phyloP scores from a whole-genome alignment of 1,140 invertebrate species.

The Metopolophium dirhodum region DNA sequence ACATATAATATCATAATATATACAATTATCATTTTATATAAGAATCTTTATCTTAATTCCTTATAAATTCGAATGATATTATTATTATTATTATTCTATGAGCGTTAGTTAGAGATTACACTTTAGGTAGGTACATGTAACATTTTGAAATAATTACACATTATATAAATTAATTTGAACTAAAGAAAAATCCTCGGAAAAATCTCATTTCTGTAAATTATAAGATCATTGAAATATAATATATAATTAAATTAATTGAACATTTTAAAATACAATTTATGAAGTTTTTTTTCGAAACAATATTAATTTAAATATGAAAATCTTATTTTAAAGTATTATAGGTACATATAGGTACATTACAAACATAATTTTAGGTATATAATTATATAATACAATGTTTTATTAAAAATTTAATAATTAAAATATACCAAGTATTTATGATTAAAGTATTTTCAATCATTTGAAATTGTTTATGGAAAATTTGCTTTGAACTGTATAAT shows the following conservation, averaged over 20 bases:
- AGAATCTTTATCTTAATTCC: not conserved
- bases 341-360: not conserved
- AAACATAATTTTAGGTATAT: too few relatives aligned
- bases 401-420: constrained; percentile 9
- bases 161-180: not conserved
- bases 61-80: not conserved
- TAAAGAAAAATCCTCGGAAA: too few relatives aligned
- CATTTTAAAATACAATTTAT: not conserved
- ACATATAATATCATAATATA: too few relatives aligned
- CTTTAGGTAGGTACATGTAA: not conserved
- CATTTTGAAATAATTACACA: not conserved
- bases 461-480: not conserved
- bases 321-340: not conserved
- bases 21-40: too few relatives aligned
- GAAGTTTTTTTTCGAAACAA: not conserved
- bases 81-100: not conserved
- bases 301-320: not conserved
- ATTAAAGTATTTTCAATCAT: not conserved
- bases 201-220: not conserved
- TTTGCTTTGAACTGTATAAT: not conserved
- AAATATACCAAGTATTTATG: not conserved
- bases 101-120: not conserved
- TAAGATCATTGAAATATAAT: not conserved
- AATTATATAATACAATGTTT: not conserved
- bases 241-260: not conserved